Evolutionary conservation across 2,888 invertebrate genomes (phyloP).

Genomic region (Plebejus argus): DNA sequence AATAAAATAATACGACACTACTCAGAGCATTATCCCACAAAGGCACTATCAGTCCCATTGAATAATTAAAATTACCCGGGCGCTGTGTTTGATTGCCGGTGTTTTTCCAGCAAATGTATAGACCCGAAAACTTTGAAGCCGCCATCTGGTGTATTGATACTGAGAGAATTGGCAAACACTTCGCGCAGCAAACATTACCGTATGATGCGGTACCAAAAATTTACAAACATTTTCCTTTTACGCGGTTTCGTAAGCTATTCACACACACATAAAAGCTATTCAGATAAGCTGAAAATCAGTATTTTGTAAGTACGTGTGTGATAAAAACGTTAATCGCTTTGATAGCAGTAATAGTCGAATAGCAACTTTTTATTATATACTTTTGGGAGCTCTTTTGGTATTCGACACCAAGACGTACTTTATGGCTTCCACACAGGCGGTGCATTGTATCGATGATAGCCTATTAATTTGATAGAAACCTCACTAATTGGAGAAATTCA

Average conservation of each 20-base stretch:
- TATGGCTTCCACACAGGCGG: slow-evolving; percentile 35
- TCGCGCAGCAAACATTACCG: slow-evolving; percentile 20
- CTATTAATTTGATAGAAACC: slow-evolving; percentile 53
- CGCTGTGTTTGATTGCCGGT: background rate
- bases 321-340: no score
- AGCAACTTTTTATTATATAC: background rate
- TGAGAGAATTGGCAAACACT: slow-evolving; percentile 24
- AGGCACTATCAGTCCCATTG: background rate
- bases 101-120: slow-evolving; percentile 3
- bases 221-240: slow-evolving; percentile 16
- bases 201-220: background rate
- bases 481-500: slow-evolving; percentile 52
- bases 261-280: no score
- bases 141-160: slow-evolving; percentile 27
- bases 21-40: background rate
- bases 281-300: no score
- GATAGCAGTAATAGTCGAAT: no score
- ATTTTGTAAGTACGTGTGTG: no score
- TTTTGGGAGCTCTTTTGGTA: background rate
- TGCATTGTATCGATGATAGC: slow-evolving; percentile 47
- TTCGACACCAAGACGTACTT: background rate
- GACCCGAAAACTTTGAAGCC: background rate
- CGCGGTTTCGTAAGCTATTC: background rate
- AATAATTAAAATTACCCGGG: background rate
- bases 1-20: background rate